These are phyloP conservation scores for Apamea anceps DNA, from an alignment of 2,888 invertebrate species.

Conservation along the genomic window DNA sequence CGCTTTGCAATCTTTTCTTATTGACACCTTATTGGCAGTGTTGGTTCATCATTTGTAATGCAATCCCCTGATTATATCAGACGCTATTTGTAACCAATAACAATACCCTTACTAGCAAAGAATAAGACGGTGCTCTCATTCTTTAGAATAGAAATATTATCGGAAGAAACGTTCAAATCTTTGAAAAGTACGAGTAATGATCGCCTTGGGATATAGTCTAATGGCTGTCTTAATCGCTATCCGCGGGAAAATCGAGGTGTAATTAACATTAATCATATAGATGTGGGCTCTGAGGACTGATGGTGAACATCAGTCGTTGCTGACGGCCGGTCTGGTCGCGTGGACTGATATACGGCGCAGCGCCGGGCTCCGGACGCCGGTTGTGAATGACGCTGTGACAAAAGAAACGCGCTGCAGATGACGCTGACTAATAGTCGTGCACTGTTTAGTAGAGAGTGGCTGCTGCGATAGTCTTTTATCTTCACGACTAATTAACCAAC, in stretches of 20 bases:
- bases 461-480: slow-evolving; percentile 68
- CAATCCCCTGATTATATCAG: slow-evolving; percentile 24
- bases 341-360: slow-evolving; percentile 62
- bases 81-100: slow-evolving; percentile 17
- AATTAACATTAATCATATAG: slow-evolving; percentile 88
- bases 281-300: slow-evolving; percentile 82
- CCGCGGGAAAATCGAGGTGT: slow-evolving; percentile 82
- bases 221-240: slow-evolving; percentile 84
- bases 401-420: slow-evolving; percentile 79
- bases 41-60: slow-evolving; percentile 17
- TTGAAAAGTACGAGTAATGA: slow-evolving; percentile 78
- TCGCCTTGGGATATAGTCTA: slow-evolving; percentile 82
- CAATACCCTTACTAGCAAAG: slow-evolving; percentile 3
- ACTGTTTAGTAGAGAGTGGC: slow-evolving; percentile 70
- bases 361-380: slow-evolving; percentile 41
- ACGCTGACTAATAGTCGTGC: slow-evolving; percentile 78
- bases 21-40: slow-evolving; percentile 18
- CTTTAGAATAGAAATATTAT: slow-evolving; percentile 41
- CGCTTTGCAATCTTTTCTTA: slow-evolving; percentile 39
- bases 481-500: slow-evolving; percentile 72
- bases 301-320: slow-evolving; percentile 80
- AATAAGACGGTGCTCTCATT: slow-evolving; percentile 8
- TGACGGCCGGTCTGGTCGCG: slow-evolving; percentile 66
- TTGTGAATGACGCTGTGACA: slow-evolving; percentile 79
- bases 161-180: slow-evolving; percentile 67